A percentile compares a stretch with the other conserved stretches of the same genome.
These are phyloP conservation scores for Cheilosia pagana DNA, from an alignment of 2,888 invertebrate species.

Conservation along the genomic window DNA sequence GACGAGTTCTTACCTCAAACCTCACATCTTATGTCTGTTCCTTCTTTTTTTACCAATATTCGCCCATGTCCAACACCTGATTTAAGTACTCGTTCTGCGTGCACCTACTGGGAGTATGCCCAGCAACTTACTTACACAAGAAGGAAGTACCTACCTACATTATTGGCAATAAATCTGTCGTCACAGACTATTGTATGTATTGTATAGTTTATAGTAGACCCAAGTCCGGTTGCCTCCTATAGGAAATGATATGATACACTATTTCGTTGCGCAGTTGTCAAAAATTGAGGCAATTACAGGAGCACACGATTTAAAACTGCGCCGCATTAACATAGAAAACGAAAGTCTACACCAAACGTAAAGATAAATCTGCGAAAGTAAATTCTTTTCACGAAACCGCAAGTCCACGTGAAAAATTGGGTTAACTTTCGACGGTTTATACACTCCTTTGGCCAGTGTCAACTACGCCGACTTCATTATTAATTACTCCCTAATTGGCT, in stretches of 20 bases:
- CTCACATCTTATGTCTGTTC: too few relatives aligned
- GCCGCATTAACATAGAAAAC: slow-evolving; percentile 20
- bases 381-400: slow-evolving; percentile 47
- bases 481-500: slow-evolving; percentile 75
- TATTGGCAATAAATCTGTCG: too few relatives aligned
- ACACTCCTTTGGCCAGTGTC: slow-evolving; percentile 23
- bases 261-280: neutral
- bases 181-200: too few relatives aligned
- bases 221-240: too few relatives aligned
- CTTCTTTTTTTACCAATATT: too few relatives aligned
- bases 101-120: too few relatives aligned
- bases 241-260: neutral
- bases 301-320: neutral
- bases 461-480: slow-evolving; percentile 56
- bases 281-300: neutral
- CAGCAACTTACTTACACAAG: too few relatives aligned
- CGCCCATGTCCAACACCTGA: too few relatives aligned
- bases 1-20: too few relatives aligned
- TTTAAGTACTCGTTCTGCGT: too few relatives aligned
- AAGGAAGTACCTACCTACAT: too few relatives aligned
- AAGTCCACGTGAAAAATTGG: slow-evolving; percentile 61
- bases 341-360: slow-evolving; percentile 45
- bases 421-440: slow-evolving; percentile 66
- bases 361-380: slow-evolving; percentile 66
- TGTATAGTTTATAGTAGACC: too few relatives aligned